Base-by-base conservation (phyloP, 2,888 invertebrate genomes). In the Tenthredo amoena region DNA sequence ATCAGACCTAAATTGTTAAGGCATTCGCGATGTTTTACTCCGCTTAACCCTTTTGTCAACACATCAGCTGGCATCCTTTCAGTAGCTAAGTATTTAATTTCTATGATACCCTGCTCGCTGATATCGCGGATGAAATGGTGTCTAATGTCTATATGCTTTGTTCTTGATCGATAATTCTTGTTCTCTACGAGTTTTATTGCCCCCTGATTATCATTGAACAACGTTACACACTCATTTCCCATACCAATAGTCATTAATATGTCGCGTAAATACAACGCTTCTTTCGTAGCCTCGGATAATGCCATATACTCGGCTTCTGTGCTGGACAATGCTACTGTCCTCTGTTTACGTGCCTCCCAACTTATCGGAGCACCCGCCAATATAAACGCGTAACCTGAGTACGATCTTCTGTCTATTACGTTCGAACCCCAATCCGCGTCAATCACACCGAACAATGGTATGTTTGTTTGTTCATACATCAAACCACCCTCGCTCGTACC, bases 351-450 rank as follows among this genome's bases (percentile, higher is more conserved):
- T 5, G 58, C 58, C 47, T 47, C 47, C 84, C 58, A 84, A 43
- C 50, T 37, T 10, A 85, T 62, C 1, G 65, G n/a, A 0, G 47
- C 81, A 26, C 43, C 85, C 10, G 62, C 37, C 0, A 86, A 5
- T 10, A 82, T 55, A 31, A 87, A 85, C 0, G 85, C 79, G 21
- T 65, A 84, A n/a, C 87, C 89, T 21, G 84, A 85, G 1, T 84
- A 87, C 0, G 88, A 88, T 43, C 86, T 87, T 15, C 87, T n/a
- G 10, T 85, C 58, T 2, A 58, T 43, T 34, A 26, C 83, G 40
- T 88, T 87, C 3, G 76, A 84, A 0, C 85, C 87, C 81, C 85
- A 87, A 71, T 89, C 88, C 0, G 87, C 72, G 72, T 88, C 89
- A 10, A 84, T 37, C 62, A 71, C 89, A 0, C 85, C 86, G 12